Evolutionary conservation across 2,797 vertebrate genomes (phyloP).

Genomic region (Eremophila alpestris): DNA sequence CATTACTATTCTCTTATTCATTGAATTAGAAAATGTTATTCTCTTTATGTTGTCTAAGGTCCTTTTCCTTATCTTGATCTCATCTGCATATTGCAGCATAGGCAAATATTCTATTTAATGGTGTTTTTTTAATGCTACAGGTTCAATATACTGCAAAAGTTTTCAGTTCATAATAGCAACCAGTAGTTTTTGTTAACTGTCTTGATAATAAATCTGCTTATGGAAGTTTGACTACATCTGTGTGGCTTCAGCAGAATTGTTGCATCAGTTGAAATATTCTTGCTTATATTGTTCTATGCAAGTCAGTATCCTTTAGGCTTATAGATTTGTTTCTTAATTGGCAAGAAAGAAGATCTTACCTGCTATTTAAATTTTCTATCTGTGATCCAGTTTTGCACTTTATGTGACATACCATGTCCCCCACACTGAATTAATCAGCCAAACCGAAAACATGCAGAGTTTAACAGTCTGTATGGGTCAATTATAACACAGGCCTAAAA

Average conservation of each 20-base stretch:
- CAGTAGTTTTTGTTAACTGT: background rate
- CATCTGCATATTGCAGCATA: background rate
- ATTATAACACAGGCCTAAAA: background rate
- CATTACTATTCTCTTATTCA: background rate
- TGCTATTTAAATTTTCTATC: background rate
- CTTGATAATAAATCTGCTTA: background rate
- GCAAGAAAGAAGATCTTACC: background rate
- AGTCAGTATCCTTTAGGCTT: background rate
- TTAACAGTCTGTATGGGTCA: background rate
- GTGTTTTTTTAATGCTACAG: background rate
- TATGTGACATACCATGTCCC: background rate
- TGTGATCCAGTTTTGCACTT: background rate
- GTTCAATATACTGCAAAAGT: background rate
- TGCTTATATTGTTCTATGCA: background rate
- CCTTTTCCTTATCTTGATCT: background rate
- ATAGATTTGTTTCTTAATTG: background rate
- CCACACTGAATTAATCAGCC: background rate
- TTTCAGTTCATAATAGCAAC: background rate
- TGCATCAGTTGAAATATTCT: background rate
- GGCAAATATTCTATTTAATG: background rate
- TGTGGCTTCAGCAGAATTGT: background rate
- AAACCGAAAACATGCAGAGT: background rate
- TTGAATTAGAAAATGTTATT: slow-evolving; percentile 12
- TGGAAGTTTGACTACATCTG: background rate
- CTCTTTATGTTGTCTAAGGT: background rate